These are phyloP conservation scores for Nesogale talazaci DNA, from an alignment of 2,113 vertebrate genomes.

Conservation along the genomic window DNA sequence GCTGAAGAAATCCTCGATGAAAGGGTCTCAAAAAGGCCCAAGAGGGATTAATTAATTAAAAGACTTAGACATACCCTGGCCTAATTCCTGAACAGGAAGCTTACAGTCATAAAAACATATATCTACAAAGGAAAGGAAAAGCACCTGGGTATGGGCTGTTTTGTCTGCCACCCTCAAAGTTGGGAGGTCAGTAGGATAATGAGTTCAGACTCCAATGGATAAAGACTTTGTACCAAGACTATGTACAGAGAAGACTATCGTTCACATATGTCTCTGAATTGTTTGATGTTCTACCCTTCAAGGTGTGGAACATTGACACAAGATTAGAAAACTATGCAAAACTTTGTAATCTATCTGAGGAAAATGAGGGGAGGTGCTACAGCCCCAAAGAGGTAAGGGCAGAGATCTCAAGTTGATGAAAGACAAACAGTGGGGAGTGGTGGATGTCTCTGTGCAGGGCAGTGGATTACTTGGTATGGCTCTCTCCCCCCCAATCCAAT, in stretches of 20 bases:
- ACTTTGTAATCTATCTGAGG: not conserved
- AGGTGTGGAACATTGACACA: not conserved
- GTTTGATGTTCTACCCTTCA: not conserved
- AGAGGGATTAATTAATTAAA: slow-evolving; percentile 65
- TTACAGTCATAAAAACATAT: not conserved
- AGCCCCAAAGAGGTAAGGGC: not conserved
- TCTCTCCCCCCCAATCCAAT: no score
- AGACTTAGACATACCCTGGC: slow-evolving; percentile 48
- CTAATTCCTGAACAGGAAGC: slow-evolving; percentile 54
- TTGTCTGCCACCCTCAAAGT: not conserved
- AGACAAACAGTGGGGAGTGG: not conserved
- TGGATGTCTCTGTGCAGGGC: not conserved
- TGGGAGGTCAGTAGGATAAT: not conserved
- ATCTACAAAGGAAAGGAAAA: slow-evolving; percentile 27
- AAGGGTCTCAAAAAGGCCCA: slow-evolving; percentile 36
- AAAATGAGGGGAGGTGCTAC: not conserved
- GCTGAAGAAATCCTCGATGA: slow-evolving; percentile 60
- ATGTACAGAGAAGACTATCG: not conserved
- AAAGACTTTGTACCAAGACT: not conserved
- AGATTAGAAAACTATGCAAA: not conserved
- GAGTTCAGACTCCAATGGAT: not conserved
- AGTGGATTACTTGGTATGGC: not conserved
- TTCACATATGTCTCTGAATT: not conserved
- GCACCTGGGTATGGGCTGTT: not conserved
- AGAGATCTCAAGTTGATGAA: not conserved